Percentiles rank a stretch among this genome's conserved stretches.
Conservation (phyloP, 2,888 invertebrate species). For the Ryuthela nishihirai region DNA sequence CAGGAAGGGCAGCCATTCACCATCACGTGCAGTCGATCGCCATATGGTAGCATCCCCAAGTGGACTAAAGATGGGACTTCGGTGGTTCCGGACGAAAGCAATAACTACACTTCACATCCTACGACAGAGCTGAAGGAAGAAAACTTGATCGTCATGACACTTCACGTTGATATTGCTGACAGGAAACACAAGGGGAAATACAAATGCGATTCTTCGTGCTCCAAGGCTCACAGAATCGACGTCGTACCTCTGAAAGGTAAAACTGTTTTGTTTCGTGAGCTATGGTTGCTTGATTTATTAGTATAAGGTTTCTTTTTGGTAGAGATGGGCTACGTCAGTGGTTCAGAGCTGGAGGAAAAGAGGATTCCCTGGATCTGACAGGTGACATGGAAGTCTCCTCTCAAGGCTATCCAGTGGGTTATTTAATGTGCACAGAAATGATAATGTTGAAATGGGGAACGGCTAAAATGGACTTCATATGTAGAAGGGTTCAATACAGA, state of each 20-base stretch:
- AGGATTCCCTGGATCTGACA: no score
- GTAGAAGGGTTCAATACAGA: no score
- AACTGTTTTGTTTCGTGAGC: no score
- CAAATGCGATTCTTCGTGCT: constrained; percentile 27
- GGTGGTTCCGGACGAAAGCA: constrained; percentile 4
- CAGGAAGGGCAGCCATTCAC: constrained; percentile 30
- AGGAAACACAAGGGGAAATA: constrained; percentile 35
- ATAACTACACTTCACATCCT: neutral
- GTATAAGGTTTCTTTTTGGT: no score
- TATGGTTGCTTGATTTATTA: no score
- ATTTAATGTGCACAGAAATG: no score
- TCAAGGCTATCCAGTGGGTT: no score
- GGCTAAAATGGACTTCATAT: no score
- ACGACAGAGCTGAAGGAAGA: neutral
- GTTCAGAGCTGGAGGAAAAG: no score
- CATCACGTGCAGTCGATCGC: constrained; percentile 34
- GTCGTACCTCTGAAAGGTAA: constrained; percentile 17
- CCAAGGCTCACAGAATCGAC: constrained; percentile 10
- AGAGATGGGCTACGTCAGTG: no score
- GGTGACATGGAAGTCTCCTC: no score
- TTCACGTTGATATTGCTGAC: constrained; percentile 8
- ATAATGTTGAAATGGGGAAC: no score
- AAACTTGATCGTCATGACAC: constrained; percentile 9
- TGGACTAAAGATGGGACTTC: constrained; percentile 36
- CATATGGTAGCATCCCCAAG: constrained; percentile 35